phyloP scores from a whole-genome alignment of 1,140 invertebrate species.

The Phortica variegata region DNA sequence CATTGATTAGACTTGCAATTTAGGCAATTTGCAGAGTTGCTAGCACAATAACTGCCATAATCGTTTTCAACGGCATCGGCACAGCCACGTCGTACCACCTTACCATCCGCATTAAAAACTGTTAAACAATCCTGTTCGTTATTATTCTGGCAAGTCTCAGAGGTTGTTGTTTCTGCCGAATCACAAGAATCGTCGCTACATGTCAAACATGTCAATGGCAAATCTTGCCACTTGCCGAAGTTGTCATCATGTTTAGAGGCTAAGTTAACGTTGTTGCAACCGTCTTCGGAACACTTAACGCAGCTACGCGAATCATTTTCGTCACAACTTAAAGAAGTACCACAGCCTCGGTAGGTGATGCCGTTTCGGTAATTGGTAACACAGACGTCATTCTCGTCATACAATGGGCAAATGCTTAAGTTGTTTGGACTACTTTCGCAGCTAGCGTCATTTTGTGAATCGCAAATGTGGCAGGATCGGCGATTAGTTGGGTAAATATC shows the following conservation, averaged over 20 bases:
- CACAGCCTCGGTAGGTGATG: constrained; percentile 36
- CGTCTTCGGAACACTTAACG: constrained; percentile 31
- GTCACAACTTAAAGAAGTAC: constrained; percentile 36
- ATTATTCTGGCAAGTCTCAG: constrained; percentile 24
- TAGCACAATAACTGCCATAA: constrained; percentile 21
- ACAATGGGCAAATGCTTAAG: constrained; percentile 32
- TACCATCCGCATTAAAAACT: constrained; percentile 26
- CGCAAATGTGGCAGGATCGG: constrained; percentile 41
- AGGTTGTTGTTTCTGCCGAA: background rate
- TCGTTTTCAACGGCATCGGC: constrained; percentile 26
- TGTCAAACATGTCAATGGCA: constrained; percentile 35
- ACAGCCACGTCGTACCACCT: constrained; percentile 36
- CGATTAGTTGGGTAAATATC: constrained; percentile 29
- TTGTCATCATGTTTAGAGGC: constrained; percentile 31
- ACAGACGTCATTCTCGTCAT: constrained; percentile 26
- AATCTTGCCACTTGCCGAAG: constrained; percentile 46
- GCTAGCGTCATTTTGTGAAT: constrained; percentile 24
- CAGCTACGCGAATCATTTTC: constrained; percentile 27
- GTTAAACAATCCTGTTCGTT: constrained; percentile 51
- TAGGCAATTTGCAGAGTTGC: constrained; percentile 25
- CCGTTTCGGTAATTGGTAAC: constrained; percentile 36
- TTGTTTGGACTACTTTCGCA: constrained; percentile 31
- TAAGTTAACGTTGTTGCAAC: constrained; percentile 39
- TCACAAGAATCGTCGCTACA: constrained; percentile 17
- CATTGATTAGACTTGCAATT: constrained; percentile 48